Base-by-base conservation (phyloP, 2,888 invertebrate species). In the Geophilus truncorum region DNA sequence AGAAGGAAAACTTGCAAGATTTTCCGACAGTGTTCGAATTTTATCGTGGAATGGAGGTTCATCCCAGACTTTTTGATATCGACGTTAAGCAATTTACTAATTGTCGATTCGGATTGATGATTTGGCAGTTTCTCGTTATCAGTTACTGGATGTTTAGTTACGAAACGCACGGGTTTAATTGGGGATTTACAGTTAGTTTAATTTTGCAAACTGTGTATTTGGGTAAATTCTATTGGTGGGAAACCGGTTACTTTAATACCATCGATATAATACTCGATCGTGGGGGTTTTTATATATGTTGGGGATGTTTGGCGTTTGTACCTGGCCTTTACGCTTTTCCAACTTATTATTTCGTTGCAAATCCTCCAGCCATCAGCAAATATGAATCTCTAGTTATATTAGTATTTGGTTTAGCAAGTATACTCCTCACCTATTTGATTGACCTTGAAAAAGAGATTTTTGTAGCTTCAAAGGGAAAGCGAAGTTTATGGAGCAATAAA, bases 141-240 rank as follows among this genome's bases (percentile, higher is more conserved):
- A 75, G 84, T 0, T 80, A 77, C 80, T 82, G 81, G 81, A 79
- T 81, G 30, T 81, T 83, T 34, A 80, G 82, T 40, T 80, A 80
- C 25, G 81, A 83, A 30, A 76, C 83, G 0, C 81, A 85, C 78
- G 87, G 86, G 4, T 84, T 86, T 82, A 85, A 85, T 81, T 81
- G 82, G 28, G 87, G 86, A 0, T 84, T 85, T 34, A 82, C 85
- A 9, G 85, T 85, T 12, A 88, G 87, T n/a, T 85, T 87, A 3
- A 62, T 86, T 1, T 85, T 89, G 0, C 89, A 90, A 84, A 85
- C 88, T 6, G 83, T 89, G 21, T 90, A 90, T 85, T 85, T 90
- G 80, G 87, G 87, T 75, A 90, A 90, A 85, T 90, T 90, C 85
- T 90, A 88, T 85, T 88, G 87, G 86, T 90, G 90, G 90, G 90